Evolutionary conservation across 1,140 invertebrate genomes (phyloP), one percentile per base, ranked within the genome.

Genomic region (Drosophila leontia): DNA sequence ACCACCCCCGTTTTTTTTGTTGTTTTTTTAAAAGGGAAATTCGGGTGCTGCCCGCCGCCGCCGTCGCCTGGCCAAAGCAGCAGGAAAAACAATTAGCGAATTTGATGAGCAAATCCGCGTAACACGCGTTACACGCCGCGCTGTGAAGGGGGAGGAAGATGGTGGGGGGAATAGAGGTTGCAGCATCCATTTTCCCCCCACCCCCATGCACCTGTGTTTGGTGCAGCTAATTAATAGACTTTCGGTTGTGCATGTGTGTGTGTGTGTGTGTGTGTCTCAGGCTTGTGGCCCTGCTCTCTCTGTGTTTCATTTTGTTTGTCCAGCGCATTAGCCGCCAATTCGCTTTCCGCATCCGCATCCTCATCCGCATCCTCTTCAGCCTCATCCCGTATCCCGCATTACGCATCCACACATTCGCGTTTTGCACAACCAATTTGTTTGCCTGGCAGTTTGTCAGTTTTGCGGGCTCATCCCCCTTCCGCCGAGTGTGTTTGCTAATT

Each of bases 71-170:
- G 61, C 48, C 26, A 78, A 62, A 80, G 78, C 86, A 90, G 78
- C 75, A 90, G 26, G 26, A 29, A 90, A 90, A 90, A 90, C 85
- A 90, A 90, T 90, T 88, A 88, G 85, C 85, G 81, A 88, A 88
- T 88, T 88, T 88, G 85, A 88, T 88, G 81, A 69, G 78, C 75
- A 88, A 88, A 88, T 88, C 85, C 85, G 64, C 42, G 81, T 84
- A 84, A 74, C 80, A 84, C 75, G 56, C 64, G 62, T 55, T 32
- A 63, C 79, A 77, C 61, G 42, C 53, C 50, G 42, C 45, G 58
- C 29, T 42, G 35, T 12, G 19, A 47, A 6, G 26, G 39, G 44
- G 41, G 7, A 26, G 53, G n/a, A 29, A 26, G 37, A 9, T 13
- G n/a, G 51, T 11, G 60, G 29, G 32, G 44, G 13, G 26, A 55